Conservation (phyloP, 2,113 vertebrate species). For the Pithys albifrons region DNA sequence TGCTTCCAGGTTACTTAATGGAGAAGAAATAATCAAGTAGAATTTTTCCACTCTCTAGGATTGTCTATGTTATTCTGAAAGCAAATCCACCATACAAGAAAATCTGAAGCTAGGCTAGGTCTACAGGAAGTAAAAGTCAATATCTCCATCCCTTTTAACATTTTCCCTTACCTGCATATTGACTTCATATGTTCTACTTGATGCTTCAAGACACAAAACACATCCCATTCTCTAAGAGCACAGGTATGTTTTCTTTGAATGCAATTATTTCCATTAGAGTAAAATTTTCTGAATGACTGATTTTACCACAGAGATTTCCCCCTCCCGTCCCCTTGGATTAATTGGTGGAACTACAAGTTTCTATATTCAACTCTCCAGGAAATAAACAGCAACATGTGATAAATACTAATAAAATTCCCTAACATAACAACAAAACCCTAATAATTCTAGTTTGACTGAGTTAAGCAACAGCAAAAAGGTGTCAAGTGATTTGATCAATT, state of each 20-base stretch:
- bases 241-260: neutral
- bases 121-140: neutral
- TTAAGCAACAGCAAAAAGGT: neutral
- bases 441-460: neutral
- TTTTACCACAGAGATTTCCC: neutral
- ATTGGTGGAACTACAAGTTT: neutral
- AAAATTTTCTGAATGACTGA: neutral
- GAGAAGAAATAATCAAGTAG: neutral
- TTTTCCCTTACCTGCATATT: neutral
- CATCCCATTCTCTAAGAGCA: neutral
- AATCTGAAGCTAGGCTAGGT: neutral
- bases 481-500: neutral
- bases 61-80: neutral
- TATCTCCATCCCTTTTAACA: neutral
- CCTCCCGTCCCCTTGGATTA: neutral
- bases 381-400: neutral
- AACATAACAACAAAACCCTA: neutral
- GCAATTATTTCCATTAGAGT: neutral
- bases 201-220: neutral
- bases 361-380: neutral
- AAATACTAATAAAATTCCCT: neutral
- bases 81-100: neutral
- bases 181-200: neutral
- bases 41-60: neutral
- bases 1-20: neutral